Percentiles rank a stretch among this genome's conserved stretches.
phyloP scores from a whole-genome alignment of 2,888 invertebrate genomes.

The Tipula helvola region DNA sequence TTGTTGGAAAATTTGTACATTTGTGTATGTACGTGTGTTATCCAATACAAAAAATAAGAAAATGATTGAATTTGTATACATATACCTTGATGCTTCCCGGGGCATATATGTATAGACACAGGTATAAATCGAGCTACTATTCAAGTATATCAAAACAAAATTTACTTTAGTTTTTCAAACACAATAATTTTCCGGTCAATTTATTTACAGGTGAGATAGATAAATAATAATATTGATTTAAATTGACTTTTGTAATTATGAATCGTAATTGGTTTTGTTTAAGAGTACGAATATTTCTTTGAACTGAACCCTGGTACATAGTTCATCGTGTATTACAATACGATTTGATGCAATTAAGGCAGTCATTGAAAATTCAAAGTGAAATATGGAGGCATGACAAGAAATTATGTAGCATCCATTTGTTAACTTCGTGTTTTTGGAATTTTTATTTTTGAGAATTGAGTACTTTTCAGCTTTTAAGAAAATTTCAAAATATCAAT shows the following conservation, averaged over 20 bases:
- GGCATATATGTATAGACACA: background rate
- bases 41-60: background rate
- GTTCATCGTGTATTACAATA: too few species aligned
- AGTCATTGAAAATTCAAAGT: too few species aligned
- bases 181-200: background rate
- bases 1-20: background rate
- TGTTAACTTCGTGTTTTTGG: too few species aligned
- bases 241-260: background rate
- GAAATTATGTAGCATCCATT: too few species aligned
- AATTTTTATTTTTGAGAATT: too few species aligned
- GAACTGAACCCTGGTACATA: too few species aligned
- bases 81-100: background rate
- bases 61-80: background rate
- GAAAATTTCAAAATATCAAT: too few species aligned
- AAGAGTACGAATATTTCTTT: too few species aligned
- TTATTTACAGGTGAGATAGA: background rate
- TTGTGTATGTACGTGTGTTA: background rate
- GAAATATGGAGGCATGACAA: too few species aligned
- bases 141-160: background rate
- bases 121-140: background rate
- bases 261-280: too few species aligned
- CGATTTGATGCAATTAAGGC: too few species aligned
- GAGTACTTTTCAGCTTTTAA: too few species aligned
- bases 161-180: background rate
- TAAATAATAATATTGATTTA: background rate